Percentiles rank a stretch among this genome's conserved stretches.
Evolutionary conservation across 2,113 vertebrate species (phyloP).

Genomic region (Xiphophorus couchianus): DNA sequence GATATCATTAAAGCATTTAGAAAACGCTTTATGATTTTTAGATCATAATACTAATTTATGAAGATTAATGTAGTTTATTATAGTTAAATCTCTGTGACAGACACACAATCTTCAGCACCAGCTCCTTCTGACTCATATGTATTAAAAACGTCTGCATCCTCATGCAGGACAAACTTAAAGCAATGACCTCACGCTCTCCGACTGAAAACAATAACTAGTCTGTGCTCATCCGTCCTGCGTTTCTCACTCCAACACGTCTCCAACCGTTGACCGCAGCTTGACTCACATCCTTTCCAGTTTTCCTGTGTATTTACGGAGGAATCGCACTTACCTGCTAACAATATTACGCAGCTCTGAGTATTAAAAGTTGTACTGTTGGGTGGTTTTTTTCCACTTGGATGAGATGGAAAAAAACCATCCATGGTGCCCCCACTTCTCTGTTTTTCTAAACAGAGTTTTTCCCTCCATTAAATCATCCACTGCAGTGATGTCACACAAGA

Average conservation of each 20-base stretch:
- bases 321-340: conserved; percentile 51
- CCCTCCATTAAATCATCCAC: conserved; percentile 19
- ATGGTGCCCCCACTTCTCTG: conserved; percentile 11
- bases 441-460: background rate
- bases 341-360: conserved; percentile 52
- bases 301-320: conserved; percentile 64
- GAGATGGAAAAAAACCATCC: conserved; percentile 66
- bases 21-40: background rate
- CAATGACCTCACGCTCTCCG: conserved; percentile 64
- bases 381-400: conserved; percentile 47
- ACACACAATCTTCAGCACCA: conserved; percentile 26
- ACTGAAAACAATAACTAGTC: conserved; percentile 63
- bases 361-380: conserved; percentile 48
- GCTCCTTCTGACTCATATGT: conserved; percentile 42
- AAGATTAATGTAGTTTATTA: background rate
- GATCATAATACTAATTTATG: background rate
- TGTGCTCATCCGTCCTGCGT: conserved; percentile 57
- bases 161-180: conserved; percentile 49
- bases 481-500: conserved; percentile 36
- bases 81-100: background rate
- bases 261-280: conserved; percentile 60
- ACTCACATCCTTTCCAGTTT: conserved; percentile 75
- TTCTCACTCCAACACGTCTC: conserved; percentile 45
- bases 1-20: background rate
- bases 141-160: conserved; percentile 25